Evolutionary conservation across 2,797 vertebrate genomes (phyloP), one percentile per base, ranked within the genome.

Genomic region (Anguilla pacifica): DNA sequence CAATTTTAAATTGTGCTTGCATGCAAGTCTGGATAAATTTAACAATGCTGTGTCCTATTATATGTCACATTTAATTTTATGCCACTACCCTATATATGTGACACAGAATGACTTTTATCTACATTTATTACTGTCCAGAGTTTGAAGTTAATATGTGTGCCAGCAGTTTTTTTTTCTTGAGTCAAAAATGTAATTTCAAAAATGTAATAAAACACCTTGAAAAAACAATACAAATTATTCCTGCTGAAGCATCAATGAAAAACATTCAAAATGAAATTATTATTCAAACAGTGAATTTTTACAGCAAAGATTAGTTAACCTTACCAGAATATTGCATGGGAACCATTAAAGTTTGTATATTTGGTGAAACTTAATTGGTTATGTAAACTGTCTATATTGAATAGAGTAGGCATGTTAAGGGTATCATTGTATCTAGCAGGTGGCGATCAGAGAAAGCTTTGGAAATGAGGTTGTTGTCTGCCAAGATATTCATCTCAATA

Each of bases 191-290:
- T 53, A 39, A 85, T 85, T 61, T 85, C 84, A 61, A 35, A 85
- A 85, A 85, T 85, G 51, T 74, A 72, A 28, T 61, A 86, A 86
- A 86, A 51, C 15, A n/a, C 28, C 70, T 86, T 72, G 53, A 72
- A 43, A 51, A 86, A 86, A 86, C 28, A 2, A 55, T 55, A 55
- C 11, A 9, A 51, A 46, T 86, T 86, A 70, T 72, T 10, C 43
- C 59, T 49, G 9, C 46, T 49, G 9, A 70, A 86, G 61, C 85
- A 46, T 49, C 85, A 25, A 35, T 46, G 35, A 72, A 51, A 70
- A 43, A 51, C 61, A 74, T 74, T 86, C 67, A 74, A 70, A 70
- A 39, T 61, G 22, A 46, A 51, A 28, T 67, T 46, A 72, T 35
- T 61, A 61, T 85, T 35, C 35, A 64, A 85, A 51, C 55, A 85